phyloP scores from a whole-genome alignment of 2,888 invertebrate genomes.

The Plutella xylostella region DNA sequence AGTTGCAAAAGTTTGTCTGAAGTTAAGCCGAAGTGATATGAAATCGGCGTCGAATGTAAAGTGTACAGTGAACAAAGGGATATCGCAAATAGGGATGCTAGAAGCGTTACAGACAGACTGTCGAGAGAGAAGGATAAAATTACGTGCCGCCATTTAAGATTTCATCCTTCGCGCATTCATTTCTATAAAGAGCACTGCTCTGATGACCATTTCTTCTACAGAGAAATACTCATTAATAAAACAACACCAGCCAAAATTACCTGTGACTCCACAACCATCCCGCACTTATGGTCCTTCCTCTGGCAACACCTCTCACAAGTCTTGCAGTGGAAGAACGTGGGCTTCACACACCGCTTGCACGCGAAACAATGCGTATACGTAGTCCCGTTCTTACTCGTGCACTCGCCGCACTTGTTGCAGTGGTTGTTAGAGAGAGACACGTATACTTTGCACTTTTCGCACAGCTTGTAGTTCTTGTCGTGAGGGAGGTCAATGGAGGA shows the following conservation, averaged over 20 bases:
- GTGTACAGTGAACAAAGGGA: too few species aligned
- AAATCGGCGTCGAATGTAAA: too few species aligned
- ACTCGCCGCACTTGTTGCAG: conserved; percentile 47
- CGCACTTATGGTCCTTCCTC: conserved; percentile 47
- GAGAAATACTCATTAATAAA: too few species aligned
- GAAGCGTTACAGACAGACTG: too few species aligned
- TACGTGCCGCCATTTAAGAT: too few species aligned
- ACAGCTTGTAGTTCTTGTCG: conserved; percentile 79
- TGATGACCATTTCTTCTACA: too few species aligned
- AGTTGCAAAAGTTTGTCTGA: too few species aligned
- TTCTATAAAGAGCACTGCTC: too few species aligned
- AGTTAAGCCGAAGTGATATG: too few species aligned
- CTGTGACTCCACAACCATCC: conserved; percentile 45
- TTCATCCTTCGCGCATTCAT: too few species aligned
- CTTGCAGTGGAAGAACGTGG: conserved; percentile 83
- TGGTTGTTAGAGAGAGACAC: conserved; percentile 51
- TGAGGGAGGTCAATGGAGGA: conserved; percentile 53
- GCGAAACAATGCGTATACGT: conserved; percentile 80
- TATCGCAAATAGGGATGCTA: too few species aligned
- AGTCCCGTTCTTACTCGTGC: conserved; percentile 71
- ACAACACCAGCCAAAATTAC: conserved; percentile 29
- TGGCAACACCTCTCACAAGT: conserved; percentile 75
- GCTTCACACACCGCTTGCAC: conserved; percentile 89
- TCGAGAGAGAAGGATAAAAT: too few species aligned
- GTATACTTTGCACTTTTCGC: conserved; percentile 79